phyloP scores from a whole-genome alignment of 2,888 invertebrate genomes.

The Biston betularia region DNA sequence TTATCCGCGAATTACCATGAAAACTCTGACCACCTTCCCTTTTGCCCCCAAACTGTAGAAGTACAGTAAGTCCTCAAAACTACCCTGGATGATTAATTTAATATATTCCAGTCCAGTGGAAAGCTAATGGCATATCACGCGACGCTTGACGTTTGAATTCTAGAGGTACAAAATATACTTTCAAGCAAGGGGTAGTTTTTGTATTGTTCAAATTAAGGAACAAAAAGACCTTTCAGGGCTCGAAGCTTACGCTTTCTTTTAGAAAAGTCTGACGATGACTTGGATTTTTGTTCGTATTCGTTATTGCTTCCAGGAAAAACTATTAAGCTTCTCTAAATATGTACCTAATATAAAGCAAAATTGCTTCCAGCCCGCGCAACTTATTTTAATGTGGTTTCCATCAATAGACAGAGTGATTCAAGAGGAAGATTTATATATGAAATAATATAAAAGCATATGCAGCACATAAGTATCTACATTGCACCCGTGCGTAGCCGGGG shows the following conservation, averaged over 20 bases:
- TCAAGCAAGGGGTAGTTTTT: not conserved
- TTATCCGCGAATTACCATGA: too few relatives aligned
- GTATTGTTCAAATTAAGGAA: not conserved
- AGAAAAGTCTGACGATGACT: constrained; percentile 3
- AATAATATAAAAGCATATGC: too few relatives aligned
- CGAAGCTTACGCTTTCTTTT: not conserved
- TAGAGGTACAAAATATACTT: constrained; percentile 13
- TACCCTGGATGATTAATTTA: constrained; percentile 31
- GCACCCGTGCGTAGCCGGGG: too few relatives aligned
- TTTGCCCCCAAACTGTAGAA: not conserved
- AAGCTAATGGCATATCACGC: constrained; percentile 58
- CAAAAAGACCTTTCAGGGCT: not conserved
- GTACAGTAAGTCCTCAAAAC: not conserved
- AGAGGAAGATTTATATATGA: too few relatives aligned
- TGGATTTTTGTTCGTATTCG: not conserved
- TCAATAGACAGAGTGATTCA: too few relatives aligned
- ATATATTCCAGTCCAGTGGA: constrained; percentile 52
- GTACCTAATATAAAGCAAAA: too few relatives aligned
- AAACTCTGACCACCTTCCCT: too few relatives aligned
- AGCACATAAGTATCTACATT: too few relatives aligned
- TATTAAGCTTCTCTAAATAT: too few relatives aligned
- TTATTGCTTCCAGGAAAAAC: not conserved
- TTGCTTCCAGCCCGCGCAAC: too few relatives aligned
- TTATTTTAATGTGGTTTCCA: too few relatives aligned
- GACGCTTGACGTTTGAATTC: constrained; percentile 44